Evolutionary conservation across 2,888 invertebrate species (phyloP).

Genomic region (Siphlonurus alternatus): DNA sequence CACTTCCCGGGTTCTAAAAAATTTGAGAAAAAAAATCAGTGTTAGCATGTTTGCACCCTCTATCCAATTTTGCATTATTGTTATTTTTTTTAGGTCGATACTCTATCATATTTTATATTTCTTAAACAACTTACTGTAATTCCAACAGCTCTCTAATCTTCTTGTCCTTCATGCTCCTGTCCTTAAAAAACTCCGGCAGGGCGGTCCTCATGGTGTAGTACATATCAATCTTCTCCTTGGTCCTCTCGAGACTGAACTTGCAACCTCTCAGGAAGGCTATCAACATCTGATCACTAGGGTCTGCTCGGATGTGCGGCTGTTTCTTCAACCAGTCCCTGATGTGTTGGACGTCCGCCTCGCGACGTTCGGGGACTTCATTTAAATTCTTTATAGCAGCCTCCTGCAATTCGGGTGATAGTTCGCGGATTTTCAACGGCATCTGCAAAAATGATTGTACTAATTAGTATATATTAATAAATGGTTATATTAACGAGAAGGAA

Average conservation of each 20-base stretch:
- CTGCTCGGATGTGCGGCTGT: conserved; percentile 36
- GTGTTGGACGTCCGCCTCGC: conserved; percentile 31
- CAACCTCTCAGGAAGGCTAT: conserved; percentile 40
- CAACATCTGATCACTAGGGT: conserved; percentile 32
- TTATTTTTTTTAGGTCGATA: no score
- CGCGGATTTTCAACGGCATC: background rate
- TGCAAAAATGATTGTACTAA: no score
- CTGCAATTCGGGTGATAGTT: conserved; percentile 29
- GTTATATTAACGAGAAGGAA: no score
- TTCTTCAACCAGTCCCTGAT: conserved; percentile 38
- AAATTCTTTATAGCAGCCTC: conserved; percentile 33
- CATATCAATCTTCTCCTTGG: conserved; percentile 44
- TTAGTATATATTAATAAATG: no score
- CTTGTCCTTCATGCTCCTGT: conserved; percentile 36
- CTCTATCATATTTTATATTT: no score
- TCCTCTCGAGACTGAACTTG: conserved; percentile 44
- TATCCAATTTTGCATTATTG: no score
- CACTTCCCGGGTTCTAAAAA: no score
- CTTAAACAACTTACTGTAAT: conserved; percentile 35
- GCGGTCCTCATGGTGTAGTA: conserved; percentile 41
- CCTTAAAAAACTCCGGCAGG: conserved; percentile 40
- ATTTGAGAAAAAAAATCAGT: no score
- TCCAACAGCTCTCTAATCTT: conserved; percentile 32
- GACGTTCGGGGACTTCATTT: conserved; percentile 33
- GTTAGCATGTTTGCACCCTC: no score